Evolutionary conservation across 2,888 invertebrate species (phyloP), one percentile per base, ranked within the genome.

Genomic region (Phortica okadai): DNA sequence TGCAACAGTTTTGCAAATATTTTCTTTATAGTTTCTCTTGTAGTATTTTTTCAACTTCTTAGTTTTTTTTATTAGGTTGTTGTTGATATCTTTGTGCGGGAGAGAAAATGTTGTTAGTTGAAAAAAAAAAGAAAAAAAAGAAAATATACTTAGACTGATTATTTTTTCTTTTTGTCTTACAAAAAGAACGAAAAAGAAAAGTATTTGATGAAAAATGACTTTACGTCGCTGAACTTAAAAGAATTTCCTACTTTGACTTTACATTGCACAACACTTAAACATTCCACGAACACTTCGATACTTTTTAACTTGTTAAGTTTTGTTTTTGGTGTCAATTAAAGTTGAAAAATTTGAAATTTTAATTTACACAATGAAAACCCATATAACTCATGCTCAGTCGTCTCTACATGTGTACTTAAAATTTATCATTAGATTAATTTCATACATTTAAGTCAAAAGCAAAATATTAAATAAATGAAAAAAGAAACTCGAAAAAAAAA

Each of bases 131-230:
- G 21, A 50, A 14, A 50, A 50, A 33, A 33, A 33, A 33, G 58
- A 73, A 74, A 74, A 56, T 16, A 80, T 85, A 86, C 88, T 86
- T 86, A 86, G 85, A 86, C 85, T 86, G 85, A 86, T 88, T 86
- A 88, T 86, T 86, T 86, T 88, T 87, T 85, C 85, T 86, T 86
- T 86, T 86, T 88, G 88, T 85, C 85, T 88, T 82, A 80, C 79
- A 79, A 78, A 11, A 11, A 50, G 8, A 50, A 50, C 50, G 14
- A 82, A 77, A 74, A 58, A 79, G 76, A 77, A 78, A 77, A 72
- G 21, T 21, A 25, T 73, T 67, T 69, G 10, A 69, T 11, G 45
- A 16, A 69, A 69, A 21, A 69, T 45, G 16, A 11, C 7, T 14
- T 16, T 16, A 69, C 16, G 45, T 42, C 14, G n/a, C 66, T 1